Percentiles rank a stretch among this genome's conserved stretches.
Conservation (phyloP, 2,888 invertebrate species). For the Hypsopygia costalis region DNA sequence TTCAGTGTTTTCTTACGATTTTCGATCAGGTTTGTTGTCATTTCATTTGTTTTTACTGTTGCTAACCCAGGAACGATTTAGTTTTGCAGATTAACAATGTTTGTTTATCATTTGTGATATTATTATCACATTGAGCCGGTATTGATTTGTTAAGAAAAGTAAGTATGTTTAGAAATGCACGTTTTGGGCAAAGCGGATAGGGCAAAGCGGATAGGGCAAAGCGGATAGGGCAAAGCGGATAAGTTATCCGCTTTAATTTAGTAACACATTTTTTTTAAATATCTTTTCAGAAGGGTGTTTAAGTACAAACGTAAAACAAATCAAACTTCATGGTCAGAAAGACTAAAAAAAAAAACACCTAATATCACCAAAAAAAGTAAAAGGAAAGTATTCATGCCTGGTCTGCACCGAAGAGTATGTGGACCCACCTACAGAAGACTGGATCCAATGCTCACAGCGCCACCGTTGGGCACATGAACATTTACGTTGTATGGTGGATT, state of each 20-base stretch:
- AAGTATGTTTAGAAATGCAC: slow-evolving; percentile 4
- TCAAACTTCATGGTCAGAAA: slow-evolving; percentile 4
- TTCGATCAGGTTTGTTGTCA: slow-evolving; percentile 4
- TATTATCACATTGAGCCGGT: slow-evolving; percentile 4
- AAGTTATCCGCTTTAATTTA: slow-evolving; percentile 3
- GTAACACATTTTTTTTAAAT: slow-evolving; percentile 1
- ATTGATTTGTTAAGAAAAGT: slow-evolving; percentile 3
- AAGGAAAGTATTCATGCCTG: no score
- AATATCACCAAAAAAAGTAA: slow-evolving; percentile 8
- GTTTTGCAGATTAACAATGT: slow-evolving; percentile 3
- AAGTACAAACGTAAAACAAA: no score
- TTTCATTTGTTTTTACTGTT: slow-evolving; percentile 3
- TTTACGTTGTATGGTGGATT: no score
- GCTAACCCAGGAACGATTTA: neutral
- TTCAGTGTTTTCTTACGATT: slow-evolving; percentile 3
- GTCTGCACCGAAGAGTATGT: no score
- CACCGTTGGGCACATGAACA: no score
- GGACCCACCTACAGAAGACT: slow-evolving; percentile 15
- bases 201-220: no score
- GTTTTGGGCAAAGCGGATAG: no score
- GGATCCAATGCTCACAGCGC: slow-evolving; percentile 16
- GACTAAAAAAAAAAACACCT: neutral
- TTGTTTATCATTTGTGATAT: slow-evolving; percentile 1
- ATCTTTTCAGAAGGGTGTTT: slow-evolving; percentile 6
- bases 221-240: slow-evolving; percentile 7